These are phyloP conservation scores for Caenorhabditis parvicauda DNA, from an alignment of 2,888 invertebrate genomes.

Conservation along the genomic window DNA sequence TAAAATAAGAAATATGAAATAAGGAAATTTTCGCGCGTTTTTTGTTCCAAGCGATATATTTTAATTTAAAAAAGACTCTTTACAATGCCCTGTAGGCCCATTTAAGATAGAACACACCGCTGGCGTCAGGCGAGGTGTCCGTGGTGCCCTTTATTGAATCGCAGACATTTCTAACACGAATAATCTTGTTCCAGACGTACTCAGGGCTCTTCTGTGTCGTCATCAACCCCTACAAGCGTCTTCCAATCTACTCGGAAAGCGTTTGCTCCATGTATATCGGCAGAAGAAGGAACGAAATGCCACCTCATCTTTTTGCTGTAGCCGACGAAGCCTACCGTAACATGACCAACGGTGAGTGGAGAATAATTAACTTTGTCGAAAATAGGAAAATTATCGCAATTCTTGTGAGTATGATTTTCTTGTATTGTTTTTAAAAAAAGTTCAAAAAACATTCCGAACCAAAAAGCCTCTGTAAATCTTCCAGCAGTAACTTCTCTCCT, in stretches of 20 bases:
- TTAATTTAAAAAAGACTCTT: no score
- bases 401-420: background rate
- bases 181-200: conserved; percentile 47
- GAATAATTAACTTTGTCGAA: background rate
- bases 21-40: background rate
- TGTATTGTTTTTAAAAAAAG: no score
- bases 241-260: conserved; percentile 60
- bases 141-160: no score
- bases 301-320: conserved; percentile 87
- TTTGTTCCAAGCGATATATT: no score
- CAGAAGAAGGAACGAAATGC: conserved; percentile 62
- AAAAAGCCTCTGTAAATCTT: no score
- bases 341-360: conserved; percentile 86
- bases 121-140: no score
- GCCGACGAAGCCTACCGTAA: conserved; percentile 98
- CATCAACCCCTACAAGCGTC: conserved; percentile 62
- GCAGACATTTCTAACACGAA: background rate
- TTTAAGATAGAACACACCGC: no score
- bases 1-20: conserved; percentile 1
- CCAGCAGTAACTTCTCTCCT: no score
- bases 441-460: no score
- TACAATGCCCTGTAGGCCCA: no score
- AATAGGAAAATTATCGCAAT: background rate
- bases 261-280: conserved; percentile 59
- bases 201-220: conserved; percentile 62